phyloP scores from a whole-genome alignment of 2,113 vertebrate genomes.

The Elachura formosa region DNA sequence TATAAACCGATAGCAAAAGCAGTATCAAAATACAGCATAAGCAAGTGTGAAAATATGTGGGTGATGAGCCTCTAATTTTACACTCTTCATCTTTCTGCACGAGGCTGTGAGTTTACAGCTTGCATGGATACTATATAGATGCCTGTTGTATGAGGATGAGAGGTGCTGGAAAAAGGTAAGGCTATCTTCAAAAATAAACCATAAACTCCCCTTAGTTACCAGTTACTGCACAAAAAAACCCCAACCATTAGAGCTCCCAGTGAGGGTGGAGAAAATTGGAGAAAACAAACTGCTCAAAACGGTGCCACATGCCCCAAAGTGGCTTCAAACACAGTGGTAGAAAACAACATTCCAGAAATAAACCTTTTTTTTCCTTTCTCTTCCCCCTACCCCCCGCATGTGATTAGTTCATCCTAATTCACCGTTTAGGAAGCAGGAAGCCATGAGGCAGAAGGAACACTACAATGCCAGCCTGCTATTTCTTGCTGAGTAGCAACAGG shows the following conservation, averaged over 20 bases:
- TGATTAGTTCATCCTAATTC: neutral
- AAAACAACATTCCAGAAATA: neutral
- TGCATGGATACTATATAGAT: neutral
- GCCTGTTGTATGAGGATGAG: neutral
- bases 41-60: slow-evolving; percentile 34
- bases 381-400: accelerated
- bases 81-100: neutral
- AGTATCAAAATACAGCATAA: neutral
- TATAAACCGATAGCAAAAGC: neutral
- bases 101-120: neutral
- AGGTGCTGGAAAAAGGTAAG: neutral
- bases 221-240: neutral
- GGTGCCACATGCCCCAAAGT: neutral
- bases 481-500: slow-evolving; percentile 24
- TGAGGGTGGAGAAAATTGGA: neutral
- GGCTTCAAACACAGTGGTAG: neutral
- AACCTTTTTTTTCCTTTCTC: neutral
- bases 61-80: slow-evolving; percentile 27
- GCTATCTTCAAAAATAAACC: neutral
- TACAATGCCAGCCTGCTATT: neutral
- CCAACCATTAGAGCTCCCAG: neutral
- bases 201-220: neutral
- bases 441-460: neutral
- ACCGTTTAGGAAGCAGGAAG: neutral
- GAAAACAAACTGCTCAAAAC: neutral